These are phyloP conservation scores for Rhizomys pruinosus DNA, from an alignment of 2,113 vertebrate genomes.

Conservation along the genomic window DNA sequence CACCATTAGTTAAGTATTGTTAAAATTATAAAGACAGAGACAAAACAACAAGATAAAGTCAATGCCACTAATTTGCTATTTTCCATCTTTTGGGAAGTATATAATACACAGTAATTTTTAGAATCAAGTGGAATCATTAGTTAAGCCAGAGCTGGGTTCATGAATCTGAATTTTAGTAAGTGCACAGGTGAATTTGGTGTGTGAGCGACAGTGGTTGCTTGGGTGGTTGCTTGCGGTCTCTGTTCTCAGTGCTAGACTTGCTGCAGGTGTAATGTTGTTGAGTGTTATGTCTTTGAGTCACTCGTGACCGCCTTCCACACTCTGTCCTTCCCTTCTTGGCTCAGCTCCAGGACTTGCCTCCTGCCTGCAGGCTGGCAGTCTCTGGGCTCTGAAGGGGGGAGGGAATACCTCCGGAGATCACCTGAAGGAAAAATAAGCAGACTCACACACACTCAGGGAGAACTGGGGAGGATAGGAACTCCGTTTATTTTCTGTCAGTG, in stretches of 20 bases:
- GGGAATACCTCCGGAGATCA: too few species aligned
- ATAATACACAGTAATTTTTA: neutral
- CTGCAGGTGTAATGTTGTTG: neutral
- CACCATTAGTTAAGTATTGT: neutral
- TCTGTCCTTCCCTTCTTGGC: too few species aligned
- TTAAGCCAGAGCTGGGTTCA: neutral
- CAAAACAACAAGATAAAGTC: neutral
- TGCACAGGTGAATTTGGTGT: neutral
- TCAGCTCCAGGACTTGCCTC: too few species aligned
- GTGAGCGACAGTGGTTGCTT: rapidly evolving
- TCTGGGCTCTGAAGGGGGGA: too few species aligned
- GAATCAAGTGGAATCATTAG: neutral
- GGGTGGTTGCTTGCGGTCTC: neutral
- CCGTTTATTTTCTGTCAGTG: too few species aligned
- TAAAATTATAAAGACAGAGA: slow-evolving; percentile 8
- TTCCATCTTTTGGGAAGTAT: neutral
- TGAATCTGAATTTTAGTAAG: neutral
- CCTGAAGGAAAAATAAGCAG: too few species aligned
- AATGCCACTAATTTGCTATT: neutral
- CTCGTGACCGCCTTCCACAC: too few species aligned
- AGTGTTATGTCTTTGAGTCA: too few species aligned
- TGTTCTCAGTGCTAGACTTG: neutral
- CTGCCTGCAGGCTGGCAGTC: too few species aligned
- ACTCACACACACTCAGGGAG: too few species aligned
- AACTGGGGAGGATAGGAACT: too few species aligned